A percentile compares a stretch with the other conserved stretches of the same genome.
phyloP scores from a whole-genome alignment of 2,888 invertebrate species.

The Ischnus inquisitorius region DNA sequence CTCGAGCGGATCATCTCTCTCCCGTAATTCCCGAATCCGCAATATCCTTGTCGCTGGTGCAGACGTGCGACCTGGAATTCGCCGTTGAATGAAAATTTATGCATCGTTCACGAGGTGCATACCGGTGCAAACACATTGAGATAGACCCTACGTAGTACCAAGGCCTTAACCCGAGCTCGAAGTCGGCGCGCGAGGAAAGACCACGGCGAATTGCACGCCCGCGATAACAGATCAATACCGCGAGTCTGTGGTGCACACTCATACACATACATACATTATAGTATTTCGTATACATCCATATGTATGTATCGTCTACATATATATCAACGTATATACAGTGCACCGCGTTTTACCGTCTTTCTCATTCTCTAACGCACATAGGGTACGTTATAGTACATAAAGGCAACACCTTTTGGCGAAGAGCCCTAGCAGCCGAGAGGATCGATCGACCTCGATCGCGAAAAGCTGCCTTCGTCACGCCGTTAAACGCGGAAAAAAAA shows the following conservation, averaged over 20 bases:
- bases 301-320: not conserved
- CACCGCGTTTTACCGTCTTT: not conserved
- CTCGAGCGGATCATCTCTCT: not conserved
- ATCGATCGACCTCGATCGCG: conserved; percentile 58
- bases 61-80: conserved; percentile 46
- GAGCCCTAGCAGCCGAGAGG: conserved; percentile 32
- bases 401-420: conserved; percentile 52
- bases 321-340: conserved; percentile 1
- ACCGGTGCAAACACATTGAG: conserved; percentile 22
- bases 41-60: conserved; percentile 27
- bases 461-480: conserved; percentile 28
- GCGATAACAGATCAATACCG: conserved; percentile 63
- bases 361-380: not conserved
- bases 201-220: conserved; percentile 53
- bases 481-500: not conserved
- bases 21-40: conserved; percentile 30
- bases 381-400: not conserved
- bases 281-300: conserved; percentile 15
- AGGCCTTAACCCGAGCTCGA: conserved; percentile 29
- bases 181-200: conserved; percentile 42
- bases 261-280: conserved; percentile 7
- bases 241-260: conserved; percentile 40
- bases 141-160: conserved; percentile 12
- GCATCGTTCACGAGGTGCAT: conserved; percentile 1
- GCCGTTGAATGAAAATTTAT: conserved; percentile 35